These are phyloP conservation scores for Griposia aprilina DNA, from an alignment of 2,888 invertebrate genomes.

Conservation along the genomic window DNA sequence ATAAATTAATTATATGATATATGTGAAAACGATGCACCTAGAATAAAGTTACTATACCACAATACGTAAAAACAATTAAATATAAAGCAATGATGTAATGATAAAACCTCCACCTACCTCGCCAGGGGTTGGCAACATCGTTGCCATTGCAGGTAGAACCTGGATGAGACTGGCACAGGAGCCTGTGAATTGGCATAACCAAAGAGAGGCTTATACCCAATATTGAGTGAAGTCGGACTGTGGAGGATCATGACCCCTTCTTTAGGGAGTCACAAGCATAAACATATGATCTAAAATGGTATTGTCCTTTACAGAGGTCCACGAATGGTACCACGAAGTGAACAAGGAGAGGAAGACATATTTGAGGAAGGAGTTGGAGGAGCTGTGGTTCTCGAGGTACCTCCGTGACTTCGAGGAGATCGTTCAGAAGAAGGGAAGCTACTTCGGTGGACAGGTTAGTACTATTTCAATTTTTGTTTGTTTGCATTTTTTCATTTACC, in stretches of 20 bases:
- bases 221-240: background rate
- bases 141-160: background rate
- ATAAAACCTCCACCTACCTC: background rate
- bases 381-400: constrained; percentile 28
- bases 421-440: constrained; percentile 71
- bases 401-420: constrained; percentile 52
- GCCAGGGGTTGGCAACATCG: background rate
- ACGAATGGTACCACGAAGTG: constrained; percentile 55
- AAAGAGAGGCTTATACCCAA: background rate
- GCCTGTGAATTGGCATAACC: background rate
- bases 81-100: too few species aligned
- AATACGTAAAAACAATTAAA: too few species aligned
- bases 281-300: background rate
- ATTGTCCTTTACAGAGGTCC: constrained; percentile 30
- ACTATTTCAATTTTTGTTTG: background rate
- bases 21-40: too few species aligned
- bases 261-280: background rate
- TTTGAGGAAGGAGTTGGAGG: constrained; percentile 35
- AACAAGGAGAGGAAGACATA: constrained; percentile 41
- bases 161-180: background rate
- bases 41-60: too few species aligned
- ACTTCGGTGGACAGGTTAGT: constrained; percentile 60
- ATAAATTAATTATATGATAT: too few species aligned
- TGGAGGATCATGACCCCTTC: background rate
- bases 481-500: background rate